Conservation (phyloP, 2,113 vertebrate species). For the Caracal caracal region DNA sequence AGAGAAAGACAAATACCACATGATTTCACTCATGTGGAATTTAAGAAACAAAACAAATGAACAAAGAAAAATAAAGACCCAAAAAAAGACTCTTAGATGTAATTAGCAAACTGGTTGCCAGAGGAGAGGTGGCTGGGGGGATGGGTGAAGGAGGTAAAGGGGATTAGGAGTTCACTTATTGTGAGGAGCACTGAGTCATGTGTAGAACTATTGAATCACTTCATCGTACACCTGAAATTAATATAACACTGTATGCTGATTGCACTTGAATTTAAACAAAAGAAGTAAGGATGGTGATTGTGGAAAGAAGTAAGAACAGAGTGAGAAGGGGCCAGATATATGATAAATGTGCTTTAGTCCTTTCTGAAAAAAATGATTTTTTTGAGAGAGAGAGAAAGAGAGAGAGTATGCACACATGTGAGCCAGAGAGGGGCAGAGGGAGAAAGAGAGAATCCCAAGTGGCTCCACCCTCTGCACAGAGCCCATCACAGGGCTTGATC, state of each 20-base stretch:
- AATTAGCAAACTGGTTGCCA: not conserved
- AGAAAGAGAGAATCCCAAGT: too few relatives aligned
- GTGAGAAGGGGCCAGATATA: not conserved
- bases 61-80: not conserved
- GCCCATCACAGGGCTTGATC: too few relatives aligned
- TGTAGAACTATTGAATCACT: not conserved
- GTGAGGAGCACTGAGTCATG: not conserved
- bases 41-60: not conserved
- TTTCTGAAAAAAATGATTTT: not conserved
- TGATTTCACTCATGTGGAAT: not conserved
- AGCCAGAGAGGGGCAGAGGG: too few relatives aligned
- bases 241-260: not conserved
- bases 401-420: too few relatives aligned
- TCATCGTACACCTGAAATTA: not conserved
- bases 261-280: not conserved
- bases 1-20: not conserved
- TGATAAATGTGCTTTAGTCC: not conserved
- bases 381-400: too few relatives aligned
- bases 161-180: not conserved
- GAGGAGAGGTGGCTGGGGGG: not conserved
- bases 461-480: too few relatives aligned
- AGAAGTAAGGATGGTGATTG: not conserved
- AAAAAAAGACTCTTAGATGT: not conserved
- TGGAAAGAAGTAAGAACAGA: not conserved
- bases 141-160: not conserved